Percentiles rank a stretch among this genome's conserved stretches.
phyloP scores from a whole-genome alignment of 2,797 vertebrate species.

The Xenentodon cancila region DNA sequence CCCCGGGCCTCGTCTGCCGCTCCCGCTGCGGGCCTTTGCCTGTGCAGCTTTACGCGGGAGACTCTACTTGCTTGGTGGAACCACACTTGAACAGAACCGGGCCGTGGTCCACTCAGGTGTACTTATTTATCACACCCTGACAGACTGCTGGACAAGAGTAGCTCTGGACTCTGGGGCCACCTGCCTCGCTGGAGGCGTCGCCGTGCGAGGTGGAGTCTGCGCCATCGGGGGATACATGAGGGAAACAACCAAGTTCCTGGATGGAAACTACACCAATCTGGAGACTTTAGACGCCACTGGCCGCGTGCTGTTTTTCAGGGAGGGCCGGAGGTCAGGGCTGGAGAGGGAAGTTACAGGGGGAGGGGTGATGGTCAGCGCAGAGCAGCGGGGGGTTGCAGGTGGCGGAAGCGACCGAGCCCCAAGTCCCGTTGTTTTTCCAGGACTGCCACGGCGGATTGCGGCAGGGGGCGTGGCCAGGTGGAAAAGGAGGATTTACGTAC shows the following conservation, averaged over 20 bases:
- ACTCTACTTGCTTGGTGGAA: constrained; percentile 86
- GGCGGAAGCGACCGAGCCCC: constrained; percentile 79
- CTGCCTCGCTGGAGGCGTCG: constrained; percentile 84
- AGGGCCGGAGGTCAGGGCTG: constrained; percentile 76
- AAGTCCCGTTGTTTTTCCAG: constrained; percentile 83
- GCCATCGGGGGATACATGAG: constrained; percentile 86
- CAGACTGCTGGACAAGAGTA: constrained; percentile 83
- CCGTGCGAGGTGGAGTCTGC: constrained; percentile 84
- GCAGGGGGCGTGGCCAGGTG: constrained; percentile 85
- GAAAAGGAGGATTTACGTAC: constrained; percentile 86
- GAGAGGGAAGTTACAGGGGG: constrained; percentile 74
- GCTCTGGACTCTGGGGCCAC: constrained; percentile 81
- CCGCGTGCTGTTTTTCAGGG: constrained; percentile 85
- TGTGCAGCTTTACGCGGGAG: constrained; percentile 77
- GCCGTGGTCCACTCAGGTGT: constrained; percentile 84
- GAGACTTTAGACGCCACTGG: constrained; percentile 84
- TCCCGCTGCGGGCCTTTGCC: constrained; percentile 83
- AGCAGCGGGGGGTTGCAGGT: constrained; percentile 66
- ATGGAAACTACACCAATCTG: constrained; percentile 82
- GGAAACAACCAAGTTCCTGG: constrained; percentile 82
- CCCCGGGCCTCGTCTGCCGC: constrained; percentile 77
- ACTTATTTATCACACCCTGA: constrained; percentile 84
- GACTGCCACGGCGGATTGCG: constrained; percentile 82
- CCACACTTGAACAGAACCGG: constrained; percentile 81
- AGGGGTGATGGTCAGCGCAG: constrained; percentile 53